Percentiles rank a stretch among this genome's conserved stretches.
Evolutionary conservation across 2,888 invertebrate species (phyloP).

Genomic region (Ophion costatus): DNA sequence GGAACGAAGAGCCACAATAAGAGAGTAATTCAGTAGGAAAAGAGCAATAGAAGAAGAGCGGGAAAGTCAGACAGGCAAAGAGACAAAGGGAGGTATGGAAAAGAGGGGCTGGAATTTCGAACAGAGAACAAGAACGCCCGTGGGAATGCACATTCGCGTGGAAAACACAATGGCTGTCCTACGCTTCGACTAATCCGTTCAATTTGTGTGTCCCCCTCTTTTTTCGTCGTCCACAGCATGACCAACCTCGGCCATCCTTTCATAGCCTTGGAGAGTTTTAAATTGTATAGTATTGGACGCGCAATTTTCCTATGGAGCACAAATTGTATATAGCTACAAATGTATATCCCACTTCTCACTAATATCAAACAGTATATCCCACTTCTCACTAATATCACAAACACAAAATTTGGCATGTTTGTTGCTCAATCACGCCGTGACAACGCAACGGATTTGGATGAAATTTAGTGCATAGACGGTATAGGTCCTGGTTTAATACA

Average conservation of each 20-base stretch:
- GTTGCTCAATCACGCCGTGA: not conserved
- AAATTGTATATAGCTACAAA: not conserved
- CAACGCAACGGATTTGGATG: no score
- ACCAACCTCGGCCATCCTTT: constrained; percentile 21
- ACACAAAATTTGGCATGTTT: no score
- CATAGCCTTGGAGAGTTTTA: constrained; percentile 43
- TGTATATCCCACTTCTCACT: no score
- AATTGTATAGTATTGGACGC: constrained; percentile 40
- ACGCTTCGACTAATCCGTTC: constrained; percentile 59
- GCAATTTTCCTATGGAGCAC: not conserved
- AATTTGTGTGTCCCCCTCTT: constrained; percentile 50
- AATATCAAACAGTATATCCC: no score
- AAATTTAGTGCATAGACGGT: no score
- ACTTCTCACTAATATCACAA: no score
- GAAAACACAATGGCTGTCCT: constrained; percentile 64
- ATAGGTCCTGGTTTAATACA: no score
- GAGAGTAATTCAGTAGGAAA: constrained; percentile 23
- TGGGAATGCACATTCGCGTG: constrained; percentile 67
- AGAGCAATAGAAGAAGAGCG: constrained; percentile 2
- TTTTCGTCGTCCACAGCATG: not conserved
- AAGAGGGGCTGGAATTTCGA: constrained; percentile 38
- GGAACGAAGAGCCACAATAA: constrained; percentile 8
- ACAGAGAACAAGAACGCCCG: constrained; percentile 52
- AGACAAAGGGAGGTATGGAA: constrained; percentile 14
- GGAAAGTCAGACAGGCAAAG: constrained; percentile 9